A percentile compares a stretch with the other conserved stretches of the same genome.
Conservation (phyloP, 2,113 vertebrate species). For the Smithornis capensis region DNA sequence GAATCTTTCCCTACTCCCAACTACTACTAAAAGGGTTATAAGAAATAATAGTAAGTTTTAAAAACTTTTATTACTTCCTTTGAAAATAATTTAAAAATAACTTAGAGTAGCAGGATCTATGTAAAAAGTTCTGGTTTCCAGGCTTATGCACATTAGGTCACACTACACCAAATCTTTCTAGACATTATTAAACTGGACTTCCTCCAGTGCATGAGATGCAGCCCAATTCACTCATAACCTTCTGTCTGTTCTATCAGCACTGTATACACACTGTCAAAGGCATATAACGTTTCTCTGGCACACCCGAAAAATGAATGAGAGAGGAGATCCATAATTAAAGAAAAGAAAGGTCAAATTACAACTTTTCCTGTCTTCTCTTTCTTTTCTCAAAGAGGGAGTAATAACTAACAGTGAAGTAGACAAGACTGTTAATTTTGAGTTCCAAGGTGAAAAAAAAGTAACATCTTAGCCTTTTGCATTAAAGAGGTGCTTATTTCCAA, state of each 20-base stretch:
- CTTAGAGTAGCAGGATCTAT: neutral
- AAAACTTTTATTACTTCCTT: neutral
- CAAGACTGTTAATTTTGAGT: neutral
- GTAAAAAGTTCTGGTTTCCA: neutral
- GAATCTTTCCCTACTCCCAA: neutral
- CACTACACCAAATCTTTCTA: neutral
- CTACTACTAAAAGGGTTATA: neutral
- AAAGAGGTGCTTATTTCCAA: neutral
- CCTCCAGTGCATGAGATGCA: accelerated
- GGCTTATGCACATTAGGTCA: neutral
- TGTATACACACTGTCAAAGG: neutral
- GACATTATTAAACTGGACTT: neutral
- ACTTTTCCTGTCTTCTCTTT: neutral
- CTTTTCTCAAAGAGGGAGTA: neutral
- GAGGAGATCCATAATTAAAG: neutral
- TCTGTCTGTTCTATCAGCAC: neutral
- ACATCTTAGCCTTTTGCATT: neutral
- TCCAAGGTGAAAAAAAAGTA: neutral
- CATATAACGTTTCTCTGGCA: neutral
- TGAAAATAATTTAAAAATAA: neutral
- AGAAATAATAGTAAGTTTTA: neutral
- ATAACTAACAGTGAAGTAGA: neutral
- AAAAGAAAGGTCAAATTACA: neutral
- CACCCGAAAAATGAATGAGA: neutral
- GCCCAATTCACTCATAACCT: neutral